A percentile compares a stretch with the other conserved stretches of the same genome.
Conservation (phyloP, 1,140 invertebrate species). For the Trichomalopsis sarcophagae region DNA sequence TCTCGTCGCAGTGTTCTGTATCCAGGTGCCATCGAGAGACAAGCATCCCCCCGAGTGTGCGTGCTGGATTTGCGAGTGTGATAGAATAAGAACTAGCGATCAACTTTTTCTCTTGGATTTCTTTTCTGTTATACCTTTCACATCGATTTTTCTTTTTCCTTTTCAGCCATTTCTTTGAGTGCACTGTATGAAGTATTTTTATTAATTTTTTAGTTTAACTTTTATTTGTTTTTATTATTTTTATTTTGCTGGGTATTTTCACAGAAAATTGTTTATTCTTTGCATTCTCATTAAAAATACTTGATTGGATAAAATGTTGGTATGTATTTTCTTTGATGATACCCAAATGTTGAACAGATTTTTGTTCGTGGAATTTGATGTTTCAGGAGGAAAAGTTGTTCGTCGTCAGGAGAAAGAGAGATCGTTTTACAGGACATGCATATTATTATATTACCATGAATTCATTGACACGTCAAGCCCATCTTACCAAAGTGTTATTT, state of each 20-base stretch:
- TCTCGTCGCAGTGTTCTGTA: conserved; percentile 75
- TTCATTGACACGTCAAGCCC: neutral
- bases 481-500: neutral
- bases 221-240: conserved; percentile 27
- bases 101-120: conserved; percentile 68
- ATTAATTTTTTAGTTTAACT: conserved; percentile 23
- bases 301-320: neutral
- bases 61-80: conserved; percentile 9
- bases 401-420: conserved; percentile 48
- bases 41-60: neutral
- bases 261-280: neutral
- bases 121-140: conserved; percentile 21
- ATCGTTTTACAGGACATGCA: conserved; percentile 10
- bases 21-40: conserved; percentile 65
- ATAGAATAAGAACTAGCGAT: conserved; percentile 53
- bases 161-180: conserved; percentile 28
- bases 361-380: conserved; percentile 28
- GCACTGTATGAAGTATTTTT: conserved; percentile 22
- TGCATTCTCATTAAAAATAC: conserved; percentile 3
- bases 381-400: conserved; percentile 68
- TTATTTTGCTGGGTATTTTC: conserved; percentile 16
- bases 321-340: neutral
- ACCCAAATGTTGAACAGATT: neutral
- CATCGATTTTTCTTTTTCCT: conserved; percentile 2
- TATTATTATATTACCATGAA: conserved; percentile 15